These are phyloP conservation scores for Pangasius mekongensis DNA, from an alignment of 2,797 vertebrate species.

Conservation along the genomic window DNA sequence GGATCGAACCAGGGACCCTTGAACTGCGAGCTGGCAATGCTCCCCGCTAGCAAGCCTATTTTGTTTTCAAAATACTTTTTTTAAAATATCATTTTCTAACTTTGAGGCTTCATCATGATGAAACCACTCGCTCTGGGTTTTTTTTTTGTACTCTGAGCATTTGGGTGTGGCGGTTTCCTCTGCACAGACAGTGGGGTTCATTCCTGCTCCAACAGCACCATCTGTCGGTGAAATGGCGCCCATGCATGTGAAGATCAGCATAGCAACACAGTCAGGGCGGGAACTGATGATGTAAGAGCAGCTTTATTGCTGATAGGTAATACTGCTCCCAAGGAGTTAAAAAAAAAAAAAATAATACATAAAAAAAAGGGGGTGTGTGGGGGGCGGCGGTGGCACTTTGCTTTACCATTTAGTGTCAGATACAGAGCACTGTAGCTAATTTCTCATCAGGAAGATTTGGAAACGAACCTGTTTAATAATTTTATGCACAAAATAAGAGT, in stretches of 20 bases:
- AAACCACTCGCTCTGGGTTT: background rate
- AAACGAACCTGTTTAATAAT: background rate
- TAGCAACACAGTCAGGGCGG: constrained; percentile 2
- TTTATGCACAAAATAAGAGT: background rate
- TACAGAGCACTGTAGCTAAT: no score
- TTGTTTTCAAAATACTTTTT: background rate
- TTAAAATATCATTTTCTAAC: background rate
- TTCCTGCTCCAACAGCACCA: constrained; percentile 9
- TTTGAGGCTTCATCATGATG: background rate
- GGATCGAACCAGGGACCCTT: background rate
- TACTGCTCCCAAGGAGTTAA: background rate
- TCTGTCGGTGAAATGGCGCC: background rate
- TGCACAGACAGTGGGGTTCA: background rate
- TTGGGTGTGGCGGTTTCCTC: constrained; percentile 2
- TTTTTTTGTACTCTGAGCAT: background rate
- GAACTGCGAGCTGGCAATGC: background rate
- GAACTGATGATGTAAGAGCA: background rate
- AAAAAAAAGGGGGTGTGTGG: background rate
- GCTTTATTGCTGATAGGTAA: no score
- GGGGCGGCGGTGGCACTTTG: no score
- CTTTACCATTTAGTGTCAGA: background rate
- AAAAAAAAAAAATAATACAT: background rate
- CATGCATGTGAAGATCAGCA: background rate
- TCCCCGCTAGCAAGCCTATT: background rate
- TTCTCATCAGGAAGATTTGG: background rate